Percentiles rank a stretch among this genome's conserved stretches.
Evolutionary conservation across 2,797 vertebrate genomes (phyloP).

Genomic region (Chromobotia macracanthus): DNA sequence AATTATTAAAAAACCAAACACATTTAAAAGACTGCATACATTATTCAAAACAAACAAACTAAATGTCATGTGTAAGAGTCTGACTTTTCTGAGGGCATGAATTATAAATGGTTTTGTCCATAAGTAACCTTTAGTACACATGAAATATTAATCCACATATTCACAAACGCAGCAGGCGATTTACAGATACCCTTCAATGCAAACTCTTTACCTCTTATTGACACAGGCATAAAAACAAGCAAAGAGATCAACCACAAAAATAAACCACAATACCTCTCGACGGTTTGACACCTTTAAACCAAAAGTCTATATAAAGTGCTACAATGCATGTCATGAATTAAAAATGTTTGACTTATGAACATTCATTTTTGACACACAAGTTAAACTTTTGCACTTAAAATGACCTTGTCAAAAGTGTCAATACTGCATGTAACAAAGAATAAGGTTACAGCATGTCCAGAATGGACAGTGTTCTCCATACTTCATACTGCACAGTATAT

Average conservation of each 20-base stretch:
- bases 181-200: conserved; percentile 21
- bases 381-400: neutral
- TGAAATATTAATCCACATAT: conserved; percentile 53
- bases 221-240: conserved; percentile 26
- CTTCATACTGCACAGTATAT: too few species aligned
- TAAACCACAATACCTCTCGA: conserved; percentile 4
- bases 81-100: conserved; percentile 45
- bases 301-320: conserved; percentile 1
- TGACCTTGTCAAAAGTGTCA: too few species aligned
- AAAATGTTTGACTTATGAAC: neutral
- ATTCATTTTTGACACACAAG: conserved; percentile 10
- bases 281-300: conserved; percentile 9
- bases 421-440: too few species aligned
- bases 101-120: conserved; percentile 57
- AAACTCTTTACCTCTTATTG: conserved; percentile 26
- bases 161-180: conserved; percentile 39
- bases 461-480: neutral
- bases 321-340: neutral
- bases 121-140: conserved; percentile 55
- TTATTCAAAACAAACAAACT: conserved; percentile 52
- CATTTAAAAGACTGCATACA: conserved; percentile 45
- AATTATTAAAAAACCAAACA: conserved; percentile 48
- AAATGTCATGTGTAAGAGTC: conserved; percentile 47
- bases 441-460: neutral
- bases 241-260: conserved; percentile 12